Evolutionary conservation across 2,113 vertebrate species (phyloP).

Genomic region (Sialia sialis): DNA sequence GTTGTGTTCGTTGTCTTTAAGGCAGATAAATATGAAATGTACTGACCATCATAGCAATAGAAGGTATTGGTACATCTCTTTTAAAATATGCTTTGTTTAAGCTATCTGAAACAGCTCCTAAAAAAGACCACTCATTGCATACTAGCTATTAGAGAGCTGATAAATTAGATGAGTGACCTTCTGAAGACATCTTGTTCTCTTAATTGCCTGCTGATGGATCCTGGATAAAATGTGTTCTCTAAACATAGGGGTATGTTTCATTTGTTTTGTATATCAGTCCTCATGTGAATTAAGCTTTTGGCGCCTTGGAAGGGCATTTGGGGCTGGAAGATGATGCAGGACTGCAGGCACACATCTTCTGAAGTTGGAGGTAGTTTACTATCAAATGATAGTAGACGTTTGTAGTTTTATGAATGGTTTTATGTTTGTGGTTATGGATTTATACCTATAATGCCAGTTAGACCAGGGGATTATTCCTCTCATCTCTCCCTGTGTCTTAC

Average conservation of each 20-base stretch:
- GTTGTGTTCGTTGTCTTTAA: background rate
- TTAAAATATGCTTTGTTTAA: background rate
- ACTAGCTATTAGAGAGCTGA: background rate
- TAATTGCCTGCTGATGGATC: background rate
- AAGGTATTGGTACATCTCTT: background rate
- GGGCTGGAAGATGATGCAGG: background rate
- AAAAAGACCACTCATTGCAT: background rate
- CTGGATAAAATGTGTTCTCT: background rate
- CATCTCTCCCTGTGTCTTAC: background rate
- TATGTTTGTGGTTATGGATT: background rate
- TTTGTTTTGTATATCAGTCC: background rate
- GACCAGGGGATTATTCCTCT: background rate
- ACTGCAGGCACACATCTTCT: rapidly evolving
- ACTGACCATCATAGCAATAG: background rate
- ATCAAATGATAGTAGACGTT: background rate
- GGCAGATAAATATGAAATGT: background rate
- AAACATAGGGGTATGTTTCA: background rate
- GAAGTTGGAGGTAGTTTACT: background rate
- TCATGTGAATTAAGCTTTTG: rapidly evolving
- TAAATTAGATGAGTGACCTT: background rate
- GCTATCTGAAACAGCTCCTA: background rate
- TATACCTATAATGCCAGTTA: background rate
- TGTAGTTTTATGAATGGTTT: background rate
- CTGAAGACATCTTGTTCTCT: background rate
- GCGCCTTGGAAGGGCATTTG: background rate